Evolutionary conservation across 2,888 invertebrate genomes (phyloP).

Genomic region (Microctonus aethiopoides): DNA sequence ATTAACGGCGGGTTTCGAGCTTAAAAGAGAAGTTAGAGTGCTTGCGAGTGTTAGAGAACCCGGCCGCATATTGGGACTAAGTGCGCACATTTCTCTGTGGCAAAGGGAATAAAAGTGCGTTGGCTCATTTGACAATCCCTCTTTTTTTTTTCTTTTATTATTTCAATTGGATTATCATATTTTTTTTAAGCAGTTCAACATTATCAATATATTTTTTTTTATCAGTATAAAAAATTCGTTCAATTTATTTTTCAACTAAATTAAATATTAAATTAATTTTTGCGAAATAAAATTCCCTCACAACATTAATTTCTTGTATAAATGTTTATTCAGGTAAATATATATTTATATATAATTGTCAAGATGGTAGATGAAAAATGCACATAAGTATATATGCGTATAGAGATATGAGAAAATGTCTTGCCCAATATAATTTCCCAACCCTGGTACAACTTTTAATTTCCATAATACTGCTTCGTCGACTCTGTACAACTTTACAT

Average conservation of each 20-base stretch:
- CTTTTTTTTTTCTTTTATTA: too few relatives aligned
- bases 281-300: neutral
- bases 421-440: conserved; percentile 48
- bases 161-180: too few relatives aligned
- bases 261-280: neutral
- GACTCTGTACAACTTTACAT: neutral
- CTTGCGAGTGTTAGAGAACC: neutral
- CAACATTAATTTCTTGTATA: conserved; percentile 4
- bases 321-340: neutral
- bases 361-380: conserved; percentile 37
- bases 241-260: neutral
- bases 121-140: too few relatives aligned
- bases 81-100: neutral
- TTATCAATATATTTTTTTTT: neutral
- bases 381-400: neutral
- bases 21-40: conserved; percentile 21
- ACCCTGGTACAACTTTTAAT: conserved; percentile 56
- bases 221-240: neutral
- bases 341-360: conserved; percentile 37
- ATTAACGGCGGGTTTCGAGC: conserved; percentile 33
- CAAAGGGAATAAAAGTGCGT: neutral
- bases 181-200: neutral
- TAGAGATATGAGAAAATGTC: conserved; percentile 19
- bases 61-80: conserved; percentile 17
- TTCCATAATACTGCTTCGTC: conserved; percentile 56